These are phyloP conservation scores for Trichogramma pretiosum DNA, from an alignment of 1,140 invertebrate genomes.

Conservation along the genomic window DNA sequence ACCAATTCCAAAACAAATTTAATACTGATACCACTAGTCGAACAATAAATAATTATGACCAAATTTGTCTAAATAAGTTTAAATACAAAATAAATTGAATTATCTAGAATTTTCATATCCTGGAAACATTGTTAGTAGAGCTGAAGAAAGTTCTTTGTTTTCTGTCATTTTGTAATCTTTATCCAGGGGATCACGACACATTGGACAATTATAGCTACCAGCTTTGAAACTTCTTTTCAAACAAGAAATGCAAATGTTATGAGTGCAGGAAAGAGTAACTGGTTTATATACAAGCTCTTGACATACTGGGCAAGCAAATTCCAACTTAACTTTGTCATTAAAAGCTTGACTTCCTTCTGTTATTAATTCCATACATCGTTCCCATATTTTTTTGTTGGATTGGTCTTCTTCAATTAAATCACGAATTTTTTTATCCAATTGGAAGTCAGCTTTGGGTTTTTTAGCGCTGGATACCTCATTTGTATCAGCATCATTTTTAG, in stretches of 20 bases:
- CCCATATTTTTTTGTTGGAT: slow-evolving; percentile 61
- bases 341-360: slow-evolving; percentile 39
- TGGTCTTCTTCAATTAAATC: slow-evolving; percentile 53
- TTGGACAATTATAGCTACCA: slow-evolving; percentile 57
- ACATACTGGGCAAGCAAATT: slow-evolving; percentile 74
- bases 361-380: slow-evolving; percentile 45
- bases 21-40: slow-evolving; percentile 12
- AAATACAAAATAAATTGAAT: no score
- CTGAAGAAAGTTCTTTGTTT: slow-evolving; percentile 50
- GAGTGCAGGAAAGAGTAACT: slow-evolving; percentile 64
- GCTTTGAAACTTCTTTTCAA: slow-evolving; percentile 60
- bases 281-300: slow-evolving; percentile 66
- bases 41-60: slow-evolving; percentile 1
- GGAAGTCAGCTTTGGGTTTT: slow-evolving; percentile 40
- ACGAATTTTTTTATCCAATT: slow-evolving; percentile 43
- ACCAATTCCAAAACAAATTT: no score
- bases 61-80: slow-evolving; percentile 5
- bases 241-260: slow-evolving; percentile 69
- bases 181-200: slow-evolving; percentile 55
- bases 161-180: slow-evolving; percentile 47
- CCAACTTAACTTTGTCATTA: slow-evolving; percentile 28
- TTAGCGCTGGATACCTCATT: slow-evolving; percentile 30
- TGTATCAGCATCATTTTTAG: slow-evolving; percentile 15
- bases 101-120: slow-evolving; percentile 55
- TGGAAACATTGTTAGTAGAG: slow-evolving; percentile 51